Evolutionary conservation across 2,888 invertebrate genomes (phyloP).

Genomic region (Ommatoiulus sabulosus): DNA sequence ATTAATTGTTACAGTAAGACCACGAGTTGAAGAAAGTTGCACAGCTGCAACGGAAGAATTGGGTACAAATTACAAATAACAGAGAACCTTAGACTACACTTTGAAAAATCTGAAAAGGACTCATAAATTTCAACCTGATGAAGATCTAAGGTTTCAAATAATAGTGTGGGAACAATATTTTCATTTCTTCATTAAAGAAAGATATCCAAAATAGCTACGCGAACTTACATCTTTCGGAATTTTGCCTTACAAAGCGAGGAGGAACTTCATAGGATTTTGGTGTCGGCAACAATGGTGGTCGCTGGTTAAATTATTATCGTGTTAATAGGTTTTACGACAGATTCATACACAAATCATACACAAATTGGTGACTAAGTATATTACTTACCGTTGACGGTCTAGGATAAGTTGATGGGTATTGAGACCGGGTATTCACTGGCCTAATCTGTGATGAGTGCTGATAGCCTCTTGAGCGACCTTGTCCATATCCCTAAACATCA

Average conservation of each 20-base stretch:
- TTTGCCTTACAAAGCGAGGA: not conserved
- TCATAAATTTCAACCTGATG: not conserved
- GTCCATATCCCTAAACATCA: not conserved
- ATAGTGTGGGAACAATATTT: not conserved
- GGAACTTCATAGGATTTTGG: not conserved
- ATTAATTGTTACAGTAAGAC: constrained; percentile 52
- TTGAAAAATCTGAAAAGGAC: not conserved
- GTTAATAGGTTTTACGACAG: not conserved
- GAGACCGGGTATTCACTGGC: not conserved
- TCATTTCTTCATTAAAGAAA: not conserved
- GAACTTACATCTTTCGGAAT: not conserved
- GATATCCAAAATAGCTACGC: not conserved
- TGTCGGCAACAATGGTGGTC: not conserved
- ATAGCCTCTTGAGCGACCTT: not conserved
- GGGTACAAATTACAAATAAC: constrained; percentile 28
- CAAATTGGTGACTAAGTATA: not conserved
- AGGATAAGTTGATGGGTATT: not conserved
- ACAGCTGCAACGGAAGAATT: constrained; percentile 51
- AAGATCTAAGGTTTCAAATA: not conserved
- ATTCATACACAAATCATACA: not conserved
- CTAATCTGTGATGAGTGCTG: not conserved
- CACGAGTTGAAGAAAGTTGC: constrained; percentile 40
- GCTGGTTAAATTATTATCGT: not conserved
- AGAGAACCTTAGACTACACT: not conserved
- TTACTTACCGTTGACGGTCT: not conserved